Evolutionary conservation across 2,888 invertebrate genomes (phyloP), one percentile per base, ranked within the genome.

Genomic region (Rhingia campestris): DNA sequence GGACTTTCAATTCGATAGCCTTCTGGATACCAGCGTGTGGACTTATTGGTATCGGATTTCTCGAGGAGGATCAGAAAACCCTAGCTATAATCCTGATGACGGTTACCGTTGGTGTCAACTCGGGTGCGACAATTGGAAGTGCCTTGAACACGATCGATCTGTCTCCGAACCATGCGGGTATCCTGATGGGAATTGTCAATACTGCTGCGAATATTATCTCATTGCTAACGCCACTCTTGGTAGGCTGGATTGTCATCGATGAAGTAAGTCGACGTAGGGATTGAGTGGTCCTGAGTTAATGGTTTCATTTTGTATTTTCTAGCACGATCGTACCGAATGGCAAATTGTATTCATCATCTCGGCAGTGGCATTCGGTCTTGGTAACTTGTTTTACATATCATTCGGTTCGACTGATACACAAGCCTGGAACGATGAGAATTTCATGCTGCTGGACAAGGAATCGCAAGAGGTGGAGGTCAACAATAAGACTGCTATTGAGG

Each of bases 131-230:
- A 39, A 93, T 93, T 69, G 95, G 95, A 6, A 93, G 93, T 86
- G 92, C 93, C 49, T 92, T 94, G 0, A 95, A 95, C 87, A 94
- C 94, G 72, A 94, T 95, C 80, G 95, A 95, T 88, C 91, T 95
- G 61, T 93, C 95, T 0, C 95, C 95, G 0, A 94, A 94, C 86
- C 94, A 94, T 88, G 94, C 95, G 0, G 95, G 95, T 3, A 93
- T 94, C 4, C 89, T 95, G 12, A 94, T 95, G 94, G 95, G 95
- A 0, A 92, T 95, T 53, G 93, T 94, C 0, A 95, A 95, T 88
- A 93, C 94, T 0, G 90, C 92, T 0, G 93, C 94, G 0, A 94
- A 94, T 88, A 88, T 94, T 7, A 92, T 94, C 72, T 93, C 94
- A 1, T 93, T 95, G 58, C 79, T 95, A 0, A 94, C 94, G 0